Percentiles rank a stretch among this genome's conserved stretches.
phyloP scores from a whole-genome alignment of 2,888 invertebrate genomes.

The Oscheius myriophilus region DNA sequence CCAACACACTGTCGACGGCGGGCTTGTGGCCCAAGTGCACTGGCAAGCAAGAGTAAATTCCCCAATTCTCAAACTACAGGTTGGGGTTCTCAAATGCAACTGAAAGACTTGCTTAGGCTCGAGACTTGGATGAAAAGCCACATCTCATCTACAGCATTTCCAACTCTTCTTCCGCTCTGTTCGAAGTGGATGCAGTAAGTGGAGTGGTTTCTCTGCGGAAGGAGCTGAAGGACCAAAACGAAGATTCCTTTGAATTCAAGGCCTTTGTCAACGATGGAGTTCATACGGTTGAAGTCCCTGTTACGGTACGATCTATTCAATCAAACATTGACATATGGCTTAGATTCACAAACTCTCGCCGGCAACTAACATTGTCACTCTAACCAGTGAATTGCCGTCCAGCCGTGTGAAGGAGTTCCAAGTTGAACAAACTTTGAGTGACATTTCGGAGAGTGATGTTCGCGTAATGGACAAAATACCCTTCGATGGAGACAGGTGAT shows the following conservation, averaged over 20 bases:
- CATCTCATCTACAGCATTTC: constrained; percentile 46
- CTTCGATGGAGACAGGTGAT: constrained; percentile 50
- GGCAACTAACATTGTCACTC: constrained; percentile 58
- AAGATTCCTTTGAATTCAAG: constrained; percentile 41
- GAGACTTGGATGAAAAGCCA: constrained; percentile 55
- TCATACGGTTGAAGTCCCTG: constrained; percentile 46
- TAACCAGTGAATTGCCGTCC: constrained; percentile 50
- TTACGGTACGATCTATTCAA: constrained; percentile 41
- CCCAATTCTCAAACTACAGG: constrained; percentile 43
- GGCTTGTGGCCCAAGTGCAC: constrained; percentile 59
- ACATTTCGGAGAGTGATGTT: constrained; percentile 49
- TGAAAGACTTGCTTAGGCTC: constrained; percentile 38
- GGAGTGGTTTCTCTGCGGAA: constrained; percentile 52
- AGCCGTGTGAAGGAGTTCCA: constrained; percentile 51
- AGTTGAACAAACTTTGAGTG: constrained; percentile 47
- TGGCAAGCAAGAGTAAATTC: constrained; percentile 53
- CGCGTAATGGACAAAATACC: constrained; percentile 59
- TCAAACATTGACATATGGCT: neutral
- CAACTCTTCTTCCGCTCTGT: constrained; percentile 40
- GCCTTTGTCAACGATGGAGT: constrained; percentile 58
- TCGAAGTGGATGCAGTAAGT: constrained; percentile 53
- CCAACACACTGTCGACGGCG: constrained; percentile 51
- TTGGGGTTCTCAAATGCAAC: neutral
- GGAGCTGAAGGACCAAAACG: constrained; percentile 38
- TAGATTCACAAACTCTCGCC: constrained; percentile 59